Percentiles rank a stretch among this genome's conserved stretches.
phyloP scores from a whole-genome alignment of 2,888 invertebrate genomes.

The Archaeoteleia sp. region DNA sequence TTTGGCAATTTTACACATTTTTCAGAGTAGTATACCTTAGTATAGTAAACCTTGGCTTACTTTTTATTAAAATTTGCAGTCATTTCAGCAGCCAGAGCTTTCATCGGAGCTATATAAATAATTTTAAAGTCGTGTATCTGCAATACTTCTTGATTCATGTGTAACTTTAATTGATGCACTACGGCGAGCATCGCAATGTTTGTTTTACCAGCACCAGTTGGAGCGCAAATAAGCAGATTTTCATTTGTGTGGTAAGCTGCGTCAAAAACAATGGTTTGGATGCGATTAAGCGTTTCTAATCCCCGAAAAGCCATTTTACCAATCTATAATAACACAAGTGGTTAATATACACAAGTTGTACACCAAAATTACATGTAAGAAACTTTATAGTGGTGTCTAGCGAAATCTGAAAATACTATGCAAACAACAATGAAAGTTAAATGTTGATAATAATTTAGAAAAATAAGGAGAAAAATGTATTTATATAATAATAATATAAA shows the following conservation, averaged over 20 bases:
- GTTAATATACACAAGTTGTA: too few species aligned
- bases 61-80: conserved; percentile 92
- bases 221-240: conserved; percentile 97
- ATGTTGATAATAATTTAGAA: too few species aligned
- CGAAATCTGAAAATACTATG: too few species aligned
- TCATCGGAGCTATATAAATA: conserved; percentile 99
- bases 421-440: too few species aligned
- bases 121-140: conserved; percentile 97
- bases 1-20: too few species aligned
- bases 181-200: conserved; percentile 97
- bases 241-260: conserved; percentile 97
- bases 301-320: conserved; percentile 93
- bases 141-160: conserved; percentile 87
- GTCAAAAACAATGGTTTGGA: conserved; percentile 96
- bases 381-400: too few species aligned
- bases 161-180: conserved; percentile 91
- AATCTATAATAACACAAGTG: conserved; percentile 83
- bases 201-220: conserved; percentile 99
- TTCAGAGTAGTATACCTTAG: too few species aligned
- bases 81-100: conserved; percentile 99
- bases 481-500: too few species aligned
- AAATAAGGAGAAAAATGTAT: too few species aligned
- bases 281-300: conserved; percentile 90
- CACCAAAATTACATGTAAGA: too few species aligned
- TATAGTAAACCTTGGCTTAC: too few species aligned